These are phyloP conservation scores for Emydoidea blandingii DNA, from an alignment of 2,797 vertebrate species.

Conservation along the genomic window DNA sequence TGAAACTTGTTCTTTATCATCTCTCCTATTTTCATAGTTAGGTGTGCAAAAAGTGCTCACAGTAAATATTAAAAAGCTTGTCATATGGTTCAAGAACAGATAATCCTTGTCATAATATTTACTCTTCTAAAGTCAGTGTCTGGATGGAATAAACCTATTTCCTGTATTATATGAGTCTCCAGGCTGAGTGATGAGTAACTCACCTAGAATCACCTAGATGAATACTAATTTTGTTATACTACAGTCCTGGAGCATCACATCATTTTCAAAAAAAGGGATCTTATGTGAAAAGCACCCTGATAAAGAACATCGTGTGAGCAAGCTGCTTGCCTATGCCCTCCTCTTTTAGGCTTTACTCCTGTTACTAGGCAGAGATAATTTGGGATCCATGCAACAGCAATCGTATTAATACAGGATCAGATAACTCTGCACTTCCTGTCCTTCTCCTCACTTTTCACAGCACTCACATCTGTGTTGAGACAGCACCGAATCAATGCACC, in stretches of 20 bases:
- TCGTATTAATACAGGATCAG: background rate
- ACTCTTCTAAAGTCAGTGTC: constrained; percentile 34
- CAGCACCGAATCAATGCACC: background rate
- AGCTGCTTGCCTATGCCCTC: background rate
- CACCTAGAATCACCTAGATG: background rate
- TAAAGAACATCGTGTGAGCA: background rate
- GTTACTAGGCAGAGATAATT: background rate
- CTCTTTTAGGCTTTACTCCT: background rate
- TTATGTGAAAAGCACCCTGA: constrained; percentile 60
- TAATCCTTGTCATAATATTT: constrained; percentile 57
- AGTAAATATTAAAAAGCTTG: constrained; percentile 10
- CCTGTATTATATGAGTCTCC: constrained; percentile 7
- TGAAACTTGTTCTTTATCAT: background rate
- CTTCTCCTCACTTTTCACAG: background rate
- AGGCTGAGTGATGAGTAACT: constrained; percentile 3
- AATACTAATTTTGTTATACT: constrained; percentile 44
- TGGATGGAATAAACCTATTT: constrained; percentile 35
- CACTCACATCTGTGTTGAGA: background rate
- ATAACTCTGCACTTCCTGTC: background rate
- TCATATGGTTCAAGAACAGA: constrained; percentile 4
- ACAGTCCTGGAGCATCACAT: constrained; percentile 3
- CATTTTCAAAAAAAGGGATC: constrained; percentile 42
- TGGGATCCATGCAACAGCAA: background rate
- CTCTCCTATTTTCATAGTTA: background rate
- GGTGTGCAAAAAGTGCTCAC: constrained; percentile 9